Base-by-base conservation (phyloP, 2,888 invertebrate species). In the Melieria picta region DNA sequence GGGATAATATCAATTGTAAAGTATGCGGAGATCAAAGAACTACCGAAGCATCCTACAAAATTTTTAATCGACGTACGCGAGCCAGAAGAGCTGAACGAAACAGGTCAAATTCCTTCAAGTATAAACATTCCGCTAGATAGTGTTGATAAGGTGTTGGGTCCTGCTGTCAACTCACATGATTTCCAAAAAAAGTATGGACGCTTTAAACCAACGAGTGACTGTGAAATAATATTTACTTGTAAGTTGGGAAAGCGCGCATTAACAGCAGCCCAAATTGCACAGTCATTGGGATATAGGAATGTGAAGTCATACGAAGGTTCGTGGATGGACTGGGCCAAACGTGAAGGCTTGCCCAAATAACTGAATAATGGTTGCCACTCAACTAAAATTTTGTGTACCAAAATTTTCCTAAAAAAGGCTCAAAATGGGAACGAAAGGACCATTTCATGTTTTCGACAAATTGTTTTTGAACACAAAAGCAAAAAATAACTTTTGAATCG, bases 1-100 rank as follows among this genome's bases (percentile, higher is more conserved):
- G 42, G 13, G 47, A 42, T 58, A 13, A 66, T 67, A 62, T 13
- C 69, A 47, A 68, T 67, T 46, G 79, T 75, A 0, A 66, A 76
- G 5, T 87, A 84, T 77, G 84, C 86, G 9, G 86, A 88, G 69
- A 80, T 90, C 2, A 86, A 89, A 78, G 85, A 87, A 16, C 81
- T 89, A 69, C 85, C 87, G 61, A 86, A 88, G 68, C 82, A 87
- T 11, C 83, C 86, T 7, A 84, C 85, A 64, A 89, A 90, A 70
- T 80, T 92, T 13, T 89, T 94, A 45, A 89, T 95, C 74, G 94
- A 94, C 88, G 94, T 94, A 0, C 90, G 94, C 76, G 93, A 94
- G 81, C 92, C 93, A 47, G 85, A 89, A 10, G 94, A 94, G 86
- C 84, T 94, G 9, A 85, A 89, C 74, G 91, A 93, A 81, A 90